Percentiles rank a stretch among this genome's conserved stretches.
Conservation (phyloP, 2,113 vertebrate species). For the Sminthopsis crassicaudata region DNA sequence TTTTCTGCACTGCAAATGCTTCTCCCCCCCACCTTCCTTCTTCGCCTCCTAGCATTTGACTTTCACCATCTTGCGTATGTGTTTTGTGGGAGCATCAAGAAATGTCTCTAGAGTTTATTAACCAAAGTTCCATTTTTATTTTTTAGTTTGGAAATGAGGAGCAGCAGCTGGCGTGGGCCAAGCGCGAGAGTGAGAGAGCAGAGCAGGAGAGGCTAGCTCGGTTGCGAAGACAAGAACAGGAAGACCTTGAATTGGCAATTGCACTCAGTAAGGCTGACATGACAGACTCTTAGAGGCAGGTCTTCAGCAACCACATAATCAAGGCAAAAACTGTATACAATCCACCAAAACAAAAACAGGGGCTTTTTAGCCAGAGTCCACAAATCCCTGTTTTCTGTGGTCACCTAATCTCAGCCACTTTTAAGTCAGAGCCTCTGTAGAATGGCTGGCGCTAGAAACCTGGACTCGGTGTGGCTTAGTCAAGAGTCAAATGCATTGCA, state of each 20-base stretch:
- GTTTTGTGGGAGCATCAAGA: accelerated
- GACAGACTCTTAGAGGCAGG: conserved; percentile 89
- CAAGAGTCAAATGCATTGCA: conserved; percentile 19
- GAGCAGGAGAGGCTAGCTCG: conserved; percentile 95
- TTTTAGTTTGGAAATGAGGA: conserved; percentile 97
- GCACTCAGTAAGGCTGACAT: conserved; percentile 99
- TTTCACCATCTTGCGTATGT: neutral
- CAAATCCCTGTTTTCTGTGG: conserved; percentile 41
- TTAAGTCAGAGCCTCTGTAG: conserved; percentile 5
- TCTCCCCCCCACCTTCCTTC: too few species aligned
- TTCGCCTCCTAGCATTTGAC: neutral
- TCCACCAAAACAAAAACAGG: conserved; percentile 48
- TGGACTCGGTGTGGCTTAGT: neutral
- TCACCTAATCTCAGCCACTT: conserved; percentile 57
- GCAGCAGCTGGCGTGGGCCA: conserved; percentile 98
- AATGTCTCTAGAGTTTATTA: neutral
- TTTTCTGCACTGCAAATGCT: neutral
- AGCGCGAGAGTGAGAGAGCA: conserved; percentile 95
- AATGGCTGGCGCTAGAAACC: conserved; percentile 35
- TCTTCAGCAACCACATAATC: conserved; percentile 14
- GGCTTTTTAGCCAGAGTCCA: neutral
- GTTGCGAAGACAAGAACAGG: conserved; percentile 95
- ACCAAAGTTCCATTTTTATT: conserved; percentile 61
- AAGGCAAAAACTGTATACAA: conserved; percentile 20
- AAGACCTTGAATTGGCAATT: conserved; percentile 97